A percentile compares a stretch with the other conserved stretches of the same genome.
These are phyloP conservation scores for Manduca sexta DNA, from an alignment of 1,140 invertebrate species.

Conservation along the genomic window DNA sequence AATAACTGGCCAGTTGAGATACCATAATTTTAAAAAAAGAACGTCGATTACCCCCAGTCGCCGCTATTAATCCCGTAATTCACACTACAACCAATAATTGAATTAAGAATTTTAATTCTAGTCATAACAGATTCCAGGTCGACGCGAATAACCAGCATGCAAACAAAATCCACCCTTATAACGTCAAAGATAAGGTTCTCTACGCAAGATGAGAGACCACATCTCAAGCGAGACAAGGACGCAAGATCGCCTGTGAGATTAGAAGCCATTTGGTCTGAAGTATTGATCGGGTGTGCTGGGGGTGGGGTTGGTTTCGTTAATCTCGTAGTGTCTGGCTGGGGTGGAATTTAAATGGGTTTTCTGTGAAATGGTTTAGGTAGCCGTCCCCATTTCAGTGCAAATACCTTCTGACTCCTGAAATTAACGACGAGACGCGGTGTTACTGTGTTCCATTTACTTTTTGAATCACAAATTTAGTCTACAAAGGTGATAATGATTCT, in stretches of 20 bases:
- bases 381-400: not conserved
- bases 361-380: constrained; percentile 21
- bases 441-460: too few relatives aligned
- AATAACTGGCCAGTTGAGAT: too few relatives aligned
- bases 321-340: constrained; percentile 43
- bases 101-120: too few relatives aligned
- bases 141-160: not conserved
- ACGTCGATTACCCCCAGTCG: too few relatives aligned
- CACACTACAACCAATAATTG: too few relatives aligned
- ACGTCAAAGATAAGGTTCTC: constrained; percentile 11
- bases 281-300: constrained; percentile 45
- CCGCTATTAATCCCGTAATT: too few relatives aligned
- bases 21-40: too few relatives aligned
- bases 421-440: too few relatives aligned
- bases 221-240: constrained; percentile 53
- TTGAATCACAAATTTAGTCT: not conserved
- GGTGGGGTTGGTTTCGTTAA: constrained; percentile 47
- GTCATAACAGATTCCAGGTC: constrained; percentile 1
- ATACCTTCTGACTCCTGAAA: not conserved
- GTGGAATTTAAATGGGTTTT: constrained; percentile 41
- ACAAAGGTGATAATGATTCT: not conserved
- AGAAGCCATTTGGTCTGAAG: constrained; percentile 33
- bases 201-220: constrained; percentile 24
- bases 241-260: constrained; percentile 47
- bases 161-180: constrained; percentile 8